Percentiles rank a stretch among this genome's conserved stretches.
Evolutionary conservation across 2,888 invertebrate genomes (phyloP).

Genomic region (Entomobrya proxima): DNA sequence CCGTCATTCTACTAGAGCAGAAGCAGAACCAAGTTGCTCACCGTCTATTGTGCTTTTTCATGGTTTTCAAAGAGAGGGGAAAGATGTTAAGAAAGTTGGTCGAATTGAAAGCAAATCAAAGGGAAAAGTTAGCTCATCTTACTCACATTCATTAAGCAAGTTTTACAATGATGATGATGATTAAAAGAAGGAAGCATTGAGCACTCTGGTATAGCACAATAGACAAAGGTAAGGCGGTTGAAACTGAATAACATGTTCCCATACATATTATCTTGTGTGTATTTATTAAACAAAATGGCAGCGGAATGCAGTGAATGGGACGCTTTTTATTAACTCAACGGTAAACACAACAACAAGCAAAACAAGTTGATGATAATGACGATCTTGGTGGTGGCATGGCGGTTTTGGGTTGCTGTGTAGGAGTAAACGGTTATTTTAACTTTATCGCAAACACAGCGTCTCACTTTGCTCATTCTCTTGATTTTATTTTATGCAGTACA

Average conservation of each 20-base stretch:
- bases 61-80: background rate
- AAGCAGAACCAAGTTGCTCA: conserved; percentile 7
- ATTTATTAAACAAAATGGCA: background rate
- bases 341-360: conserved; percentile 25
- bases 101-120: conserved; percentile 41
- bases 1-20: background rate
- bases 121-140: conserved; percentile 32
- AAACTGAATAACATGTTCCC: background rate
- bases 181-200: conserved; percentile 1
- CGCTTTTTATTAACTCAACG: conserved; percentile 52
- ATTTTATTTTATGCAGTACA: conserved; percentile 43
- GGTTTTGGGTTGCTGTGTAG: background rate
- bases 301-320: conserved; percentile 32
- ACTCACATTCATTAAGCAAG: conserved; percentile 2
- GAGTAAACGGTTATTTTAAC: background rate
- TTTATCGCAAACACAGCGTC: background rate
- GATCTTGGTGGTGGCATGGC: background rate
- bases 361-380: background rate
- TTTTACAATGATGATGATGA: background rate
- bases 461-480: conserved; percentile 12
- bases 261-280: background rate
- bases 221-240: background rate
- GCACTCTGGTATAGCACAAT: background rate
- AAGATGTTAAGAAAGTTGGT: background rate
- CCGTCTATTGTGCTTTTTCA: conserved; percentile 33